Base-by-base conservation (phyloP, 2,113 vertebrate species). In the Genyomyrus donnyi region DNA sequence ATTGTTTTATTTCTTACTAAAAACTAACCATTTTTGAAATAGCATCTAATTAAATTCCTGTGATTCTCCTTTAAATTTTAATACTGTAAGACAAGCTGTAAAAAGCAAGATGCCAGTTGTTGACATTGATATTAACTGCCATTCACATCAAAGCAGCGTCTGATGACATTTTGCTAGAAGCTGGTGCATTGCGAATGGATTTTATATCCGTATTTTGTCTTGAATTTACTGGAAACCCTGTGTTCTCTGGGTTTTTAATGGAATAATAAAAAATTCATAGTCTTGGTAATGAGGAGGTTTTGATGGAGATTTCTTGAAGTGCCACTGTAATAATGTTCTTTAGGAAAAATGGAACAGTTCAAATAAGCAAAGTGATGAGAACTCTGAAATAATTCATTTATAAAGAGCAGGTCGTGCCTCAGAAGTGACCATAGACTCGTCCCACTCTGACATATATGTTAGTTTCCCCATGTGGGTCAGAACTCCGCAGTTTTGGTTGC, bases 231-330 rank as follows among this genome's bases (percentile, higher is more conserved):
- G 83, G 83, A 46, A n/a, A 85, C 39, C 39, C 45, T 11, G 45
- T 85, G 42, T 85, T 42, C 83, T 85, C 45, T 17, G 45, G 83
- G 45, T 85, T 85, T 84, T 85, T 85, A 85, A 85, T 89, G 88
- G 70, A 42, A 52, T 52, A 19, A 48, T 89, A 27, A 89, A 89
- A 48, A 45, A 52, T 39, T 27, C 70, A 80, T 35, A 48, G 66
- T 31, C 19, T 50, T 3, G 11, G 13, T 80, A 77, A 80, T 89
- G 88, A 89, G 49, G n/a, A 17, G 6, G 70, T 53, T 80, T 35
- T 52, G 88, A 77, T 35, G 46, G 46, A 89, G 48, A 50, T 52
- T 50, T 19, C 66, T 80, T 66, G 13, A 66, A 49, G n/a, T 89
- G 49, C 66, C 70, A 48, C 9, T 52, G 70, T 89, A 42, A 42